These are phyloP conservation scores for Eudyptes chrysolophus DNA, from an alignment of 2,113 vertebrate genomes.

Conservation along the genomic window DNA sequence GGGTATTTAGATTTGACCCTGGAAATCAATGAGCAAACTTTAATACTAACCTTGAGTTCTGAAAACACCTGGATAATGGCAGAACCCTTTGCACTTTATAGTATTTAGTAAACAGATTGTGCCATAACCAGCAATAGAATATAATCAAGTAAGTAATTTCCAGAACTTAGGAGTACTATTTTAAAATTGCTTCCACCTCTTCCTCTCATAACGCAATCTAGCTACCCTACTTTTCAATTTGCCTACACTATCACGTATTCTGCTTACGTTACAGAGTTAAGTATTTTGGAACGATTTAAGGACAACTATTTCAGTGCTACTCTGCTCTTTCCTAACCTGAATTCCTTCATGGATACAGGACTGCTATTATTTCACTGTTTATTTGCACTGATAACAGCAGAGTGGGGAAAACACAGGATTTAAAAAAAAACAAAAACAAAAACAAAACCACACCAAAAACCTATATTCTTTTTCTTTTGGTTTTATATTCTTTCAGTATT, in stretches of 20 bases:
- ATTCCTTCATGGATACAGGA: background rate
- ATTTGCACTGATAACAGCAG: background rate
- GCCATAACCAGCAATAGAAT: background rate
- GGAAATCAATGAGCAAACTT: background rate
- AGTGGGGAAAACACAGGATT: background rate
- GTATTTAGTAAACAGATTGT: background rate
- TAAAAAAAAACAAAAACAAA: background rate
- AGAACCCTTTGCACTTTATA: background rate
- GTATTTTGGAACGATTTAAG: background rate
- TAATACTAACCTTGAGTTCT: background rate
- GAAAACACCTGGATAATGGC: background rate
- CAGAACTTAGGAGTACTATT: background rate
- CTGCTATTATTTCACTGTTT: background rate
- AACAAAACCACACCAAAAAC: no score
- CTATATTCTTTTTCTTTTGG: background rate
- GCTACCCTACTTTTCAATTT: background rate
- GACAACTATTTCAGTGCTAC: background rate
- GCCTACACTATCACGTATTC: fast-evolving
- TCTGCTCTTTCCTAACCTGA: background rate
- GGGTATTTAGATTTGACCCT: background rate
- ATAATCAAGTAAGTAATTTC: background rate
- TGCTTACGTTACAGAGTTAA: background rate
- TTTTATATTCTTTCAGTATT: background rate
- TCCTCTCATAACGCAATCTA: background rate
- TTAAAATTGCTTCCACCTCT: background rate